Percentiles rank a stretch among this genome's conserved stretches.
These are phyloP conservation scores for Malacoraja senta DNA, from an alignment of 2,797 vertebrate genomes.

Conservation along the genomic window DNA sequence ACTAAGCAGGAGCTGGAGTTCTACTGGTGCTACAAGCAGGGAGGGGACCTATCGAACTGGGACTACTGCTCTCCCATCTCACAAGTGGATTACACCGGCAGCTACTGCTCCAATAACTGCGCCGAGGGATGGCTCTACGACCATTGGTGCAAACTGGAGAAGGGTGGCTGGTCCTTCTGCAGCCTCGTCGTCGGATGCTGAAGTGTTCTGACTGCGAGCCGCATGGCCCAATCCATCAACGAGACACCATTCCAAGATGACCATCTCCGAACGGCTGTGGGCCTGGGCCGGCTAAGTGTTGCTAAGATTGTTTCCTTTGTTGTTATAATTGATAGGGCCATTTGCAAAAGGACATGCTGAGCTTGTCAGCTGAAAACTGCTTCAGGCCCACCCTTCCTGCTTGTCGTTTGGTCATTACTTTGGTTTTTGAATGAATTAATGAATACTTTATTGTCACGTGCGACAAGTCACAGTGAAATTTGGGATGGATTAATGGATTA, in stretches of 20 bases:
- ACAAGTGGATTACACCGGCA: constrained; percentile 20
- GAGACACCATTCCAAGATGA: accelerated
- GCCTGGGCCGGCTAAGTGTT: background rate
- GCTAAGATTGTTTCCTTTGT: background rate
- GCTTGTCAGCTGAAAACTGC: background rate
- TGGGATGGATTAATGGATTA: too few species aligned
- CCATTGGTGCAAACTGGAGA: constrained; percentile 23
- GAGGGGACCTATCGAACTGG: constrained; percentile 1
- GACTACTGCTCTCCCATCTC: constrained; percentile 26
- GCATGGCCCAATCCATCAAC: background rate
- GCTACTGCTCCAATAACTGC: constrained; percentile 3
- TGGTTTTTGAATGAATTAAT: background rate
- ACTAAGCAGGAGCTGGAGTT: background rate
- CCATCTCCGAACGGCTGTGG: background rate
- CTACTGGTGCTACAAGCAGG: constrained; percentile 26
- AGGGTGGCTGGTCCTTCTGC: constrained; percentile 28
- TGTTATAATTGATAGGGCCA: background rate
- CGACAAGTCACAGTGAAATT: too few species aligned
- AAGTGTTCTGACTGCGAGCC: background rate
- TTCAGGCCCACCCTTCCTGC: too few species aligned
- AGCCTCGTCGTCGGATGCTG: background rate
- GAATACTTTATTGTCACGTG: too few species aligned
- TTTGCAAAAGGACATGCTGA: background rate
- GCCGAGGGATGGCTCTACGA: background rate
- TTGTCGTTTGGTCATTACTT: background rate